phyloP scores from a whole-genome alignment of 2,797 vertebrate species.

The Micromesistius poutassou region DNA sequence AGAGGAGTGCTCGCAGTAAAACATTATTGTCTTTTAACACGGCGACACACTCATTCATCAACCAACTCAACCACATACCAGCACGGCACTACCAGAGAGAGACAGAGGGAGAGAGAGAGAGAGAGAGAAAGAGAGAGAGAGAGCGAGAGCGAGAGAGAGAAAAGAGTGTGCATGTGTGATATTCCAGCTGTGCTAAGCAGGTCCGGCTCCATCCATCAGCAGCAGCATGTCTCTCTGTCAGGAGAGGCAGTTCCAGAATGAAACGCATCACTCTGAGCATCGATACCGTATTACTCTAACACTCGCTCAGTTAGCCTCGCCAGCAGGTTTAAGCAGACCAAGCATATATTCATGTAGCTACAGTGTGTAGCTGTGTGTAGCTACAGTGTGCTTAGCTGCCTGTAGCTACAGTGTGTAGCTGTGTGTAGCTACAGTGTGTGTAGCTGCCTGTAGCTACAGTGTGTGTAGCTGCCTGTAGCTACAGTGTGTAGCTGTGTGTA shows the following conservation, averaged over 20 bases:
- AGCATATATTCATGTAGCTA: neutral
- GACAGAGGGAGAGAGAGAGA: slow-evolving; percentile 8
- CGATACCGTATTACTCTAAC: neutral
- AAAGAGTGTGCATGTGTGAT: neutral
- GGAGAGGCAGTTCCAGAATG: neutral
- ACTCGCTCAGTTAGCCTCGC: neutral
- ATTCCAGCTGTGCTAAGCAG: neutral
- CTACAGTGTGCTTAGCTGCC: neutral
- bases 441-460: no score
- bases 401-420: neutral
- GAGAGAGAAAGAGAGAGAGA: neutral
- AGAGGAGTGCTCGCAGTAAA: neutral
- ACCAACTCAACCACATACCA: slow-evolving; percentile 1
- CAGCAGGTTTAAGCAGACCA: neutral
- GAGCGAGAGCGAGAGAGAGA: no score
- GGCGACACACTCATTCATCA: slow-evolving; percentile 4
- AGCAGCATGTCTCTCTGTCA: neutral
- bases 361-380: neutral
- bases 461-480: no score
- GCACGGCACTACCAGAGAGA: neutral
- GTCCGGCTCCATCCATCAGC: neutral
- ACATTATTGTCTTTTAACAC: neutral
- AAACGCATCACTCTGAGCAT: neutral
- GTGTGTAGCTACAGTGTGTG: neutral
- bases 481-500: no score